Conservation (phyloP, 2,888 invertebrate genomes). For the Entomobrya multifasciata region DNA sequence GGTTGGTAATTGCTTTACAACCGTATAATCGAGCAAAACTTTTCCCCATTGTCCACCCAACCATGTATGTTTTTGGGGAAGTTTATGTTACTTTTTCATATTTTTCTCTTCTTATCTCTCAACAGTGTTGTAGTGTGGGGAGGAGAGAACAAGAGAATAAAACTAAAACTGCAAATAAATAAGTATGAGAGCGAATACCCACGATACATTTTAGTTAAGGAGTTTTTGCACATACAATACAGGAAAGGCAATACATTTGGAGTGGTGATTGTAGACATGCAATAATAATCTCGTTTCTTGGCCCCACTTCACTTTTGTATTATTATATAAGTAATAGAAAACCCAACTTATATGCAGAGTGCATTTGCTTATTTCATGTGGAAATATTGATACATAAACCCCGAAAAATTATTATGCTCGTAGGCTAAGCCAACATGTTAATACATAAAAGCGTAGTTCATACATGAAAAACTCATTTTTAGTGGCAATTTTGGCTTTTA, state of each 20-base stretch:
- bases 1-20: not conserved
- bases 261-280: conserved; percentile 7
- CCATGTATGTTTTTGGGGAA: no score
- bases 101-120: no score
- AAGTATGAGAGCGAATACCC: no score
- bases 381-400: no score
- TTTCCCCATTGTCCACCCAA: not conserved
- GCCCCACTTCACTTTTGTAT: not conserved
- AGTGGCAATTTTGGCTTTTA: not conserved
- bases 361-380: no score
- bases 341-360: no score
- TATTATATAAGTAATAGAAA: no score
- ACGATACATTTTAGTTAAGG: not conserved
- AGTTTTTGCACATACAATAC: not conserved
- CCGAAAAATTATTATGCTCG: no score
- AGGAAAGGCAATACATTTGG: not conserved
- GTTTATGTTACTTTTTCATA: no score
- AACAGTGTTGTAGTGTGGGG: not conserved
- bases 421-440: no score
- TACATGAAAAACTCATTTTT: conserved; percentile 17
- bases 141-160: not conserved
- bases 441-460: not conserved
- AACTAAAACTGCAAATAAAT: not conserved
- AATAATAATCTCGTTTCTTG: conserved; percentile 15
- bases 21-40: not conserved